These are phyloP conservation scores for Rhynchomys soricoides DNA, from an alignment of 2,113 vertebrate genomes.

Conservation along the genomic window DNA sequence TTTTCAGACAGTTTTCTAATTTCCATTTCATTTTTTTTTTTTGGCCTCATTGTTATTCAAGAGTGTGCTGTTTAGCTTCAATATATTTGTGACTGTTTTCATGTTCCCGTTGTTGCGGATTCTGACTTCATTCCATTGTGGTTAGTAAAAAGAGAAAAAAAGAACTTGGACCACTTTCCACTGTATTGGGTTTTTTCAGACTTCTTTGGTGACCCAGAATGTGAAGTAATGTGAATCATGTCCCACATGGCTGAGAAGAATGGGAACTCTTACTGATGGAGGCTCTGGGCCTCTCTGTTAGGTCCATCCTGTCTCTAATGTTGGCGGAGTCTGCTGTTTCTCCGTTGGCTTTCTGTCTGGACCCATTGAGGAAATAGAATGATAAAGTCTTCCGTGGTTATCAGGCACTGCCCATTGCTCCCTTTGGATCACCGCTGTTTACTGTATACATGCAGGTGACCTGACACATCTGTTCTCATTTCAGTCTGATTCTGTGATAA, in stretches of 20 bases:
- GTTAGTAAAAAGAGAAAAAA: background rate
- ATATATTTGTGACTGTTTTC: background rate
- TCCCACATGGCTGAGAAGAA: background rate
- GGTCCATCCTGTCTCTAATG: too few species aligned
- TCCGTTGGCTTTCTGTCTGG: background rate
- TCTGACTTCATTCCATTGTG: background rate
- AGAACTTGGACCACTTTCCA: background rate
- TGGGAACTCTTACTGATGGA: background rate
- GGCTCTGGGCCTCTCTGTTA: background rate
- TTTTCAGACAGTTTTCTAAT: conserved; percentile 14
- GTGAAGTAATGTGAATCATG: background rate
- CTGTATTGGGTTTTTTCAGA: background rate
- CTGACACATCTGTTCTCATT: background rate
- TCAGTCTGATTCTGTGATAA: background rate
- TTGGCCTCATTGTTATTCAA: background rate
- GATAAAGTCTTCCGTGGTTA: too few species aligned
- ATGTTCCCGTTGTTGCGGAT: conserved; percentile 3
- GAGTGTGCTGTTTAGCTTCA: conserved; percentile 37
- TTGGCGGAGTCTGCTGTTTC: background rate
- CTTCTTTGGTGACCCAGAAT: conserved; percentile 6
- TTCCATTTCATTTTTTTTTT: conserved; percentile 28
- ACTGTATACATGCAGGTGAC: background rate
- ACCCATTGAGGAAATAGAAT: background rate
- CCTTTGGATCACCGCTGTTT: background rate
- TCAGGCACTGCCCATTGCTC: background rate